phyloP scores from a whole-genome alignment of 2,888 invertebrate species.

The Melanargia galathea region DNA sequence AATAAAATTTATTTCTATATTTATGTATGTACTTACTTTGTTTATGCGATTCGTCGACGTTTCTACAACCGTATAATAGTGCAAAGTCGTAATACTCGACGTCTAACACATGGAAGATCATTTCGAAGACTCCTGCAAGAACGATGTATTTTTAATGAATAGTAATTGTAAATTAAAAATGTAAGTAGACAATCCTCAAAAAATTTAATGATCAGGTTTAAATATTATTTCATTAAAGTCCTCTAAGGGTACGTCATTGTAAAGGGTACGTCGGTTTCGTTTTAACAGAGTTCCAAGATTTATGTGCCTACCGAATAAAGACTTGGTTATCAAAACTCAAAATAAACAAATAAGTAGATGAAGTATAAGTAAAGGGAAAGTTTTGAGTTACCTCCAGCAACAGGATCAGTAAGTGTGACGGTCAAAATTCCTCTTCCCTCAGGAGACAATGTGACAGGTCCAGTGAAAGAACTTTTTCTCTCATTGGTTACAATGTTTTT shows the following conservation, averaged over 20 bases:
- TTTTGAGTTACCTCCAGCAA: conserved; percentile 46
- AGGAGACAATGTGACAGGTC: conserved; percentile 44
- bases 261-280: too few relatives aligned
- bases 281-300: too few relatives aligned
- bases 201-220: too few relatives aligned
- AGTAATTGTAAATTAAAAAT: too few relatives aligned
- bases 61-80: conserved; percentile 84
- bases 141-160: not conserved
- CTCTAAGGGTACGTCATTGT: too few relatives aligned
- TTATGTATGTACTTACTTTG: conserved; percentile 55
- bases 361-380: too few relatives aligned
- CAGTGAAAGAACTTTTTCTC: conserved; percentile 42
- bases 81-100: conserved; percentile 85
- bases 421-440: conserved; percentile 57
- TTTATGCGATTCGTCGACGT: conserved; percentile 49
- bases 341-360: too few relatives aligned
- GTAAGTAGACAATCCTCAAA: too few relatives aligned
- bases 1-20: too few relatives aligned
- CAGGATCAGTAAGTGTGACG: conserved; percentile 41
- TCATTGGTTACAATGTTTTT: conserved; percentile 57
- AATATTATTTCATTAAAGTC: too few relatives aligned
- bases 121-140: conserved; percentile 55
- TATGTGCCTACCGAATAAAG: too few relatives aligned
- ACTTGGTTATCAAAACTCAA: too few relatives aligned
- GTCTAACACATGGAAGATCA: conserved; percentile 83